phyloP scores from a whole-genome alignment of 2,113 vertebrate species.

The Ardeotis arabs region DNA sequence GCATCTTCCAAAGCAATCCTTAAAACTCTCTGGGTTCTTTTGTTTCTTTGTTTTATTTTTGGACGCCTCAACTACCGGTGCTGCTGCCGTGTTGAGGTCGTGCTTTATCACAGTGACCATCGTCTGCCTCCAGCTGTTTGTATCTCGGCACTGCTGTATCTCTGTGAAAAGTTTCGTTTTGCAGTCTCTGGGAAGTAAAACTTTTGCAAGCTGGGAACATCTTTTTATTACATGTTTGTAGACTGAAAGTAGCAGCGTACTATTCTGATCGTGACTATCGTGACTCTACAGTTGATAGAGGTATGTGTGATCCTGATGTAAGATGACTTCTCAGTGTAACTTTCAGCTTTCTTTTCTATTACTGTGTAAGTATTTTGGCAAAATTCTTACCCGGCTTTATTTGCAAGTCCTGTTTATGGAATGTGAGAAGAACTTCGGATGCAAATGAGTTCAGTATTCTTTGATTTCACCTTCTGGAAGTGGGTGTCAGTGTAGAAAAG shows the following conservation, averaged over 20 bases:
- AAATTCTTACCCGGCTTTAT: not conserved
- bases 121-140: not conserved
- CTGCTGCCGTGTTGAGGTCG: not conserved
- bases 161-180: not conserved
- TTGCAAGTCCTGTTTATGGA: not conserved
- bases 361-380: not conserved
- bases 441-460: not conserved
- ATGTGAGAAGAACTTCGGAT: not conserved
- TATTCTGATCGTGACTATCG: fast-evolving
- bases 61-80: not conserved
- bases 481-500: not conserved
- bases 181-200: not conserved
- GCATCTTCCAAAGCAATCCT: not conserved
- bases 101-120: not conserved
- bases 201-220: not conserved
- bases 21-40: not conserved
- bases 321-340: not conserved
- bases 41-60: not conserved
- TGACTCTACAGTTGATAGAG: fast-evolving
- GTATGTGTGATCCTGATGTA: not conserved
- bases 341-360: not conserved
- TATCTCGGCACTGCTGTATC: not conserved
- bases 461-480: constrained; percentile 29
- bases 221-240: not conserved
- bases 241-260: not conserved